Evolutionary conservation across 2,888 invertebrate genomes (phyloP), one percentile per base, ranked within the genome.

Genomic region (Agrotis ipsilon): DNA sequence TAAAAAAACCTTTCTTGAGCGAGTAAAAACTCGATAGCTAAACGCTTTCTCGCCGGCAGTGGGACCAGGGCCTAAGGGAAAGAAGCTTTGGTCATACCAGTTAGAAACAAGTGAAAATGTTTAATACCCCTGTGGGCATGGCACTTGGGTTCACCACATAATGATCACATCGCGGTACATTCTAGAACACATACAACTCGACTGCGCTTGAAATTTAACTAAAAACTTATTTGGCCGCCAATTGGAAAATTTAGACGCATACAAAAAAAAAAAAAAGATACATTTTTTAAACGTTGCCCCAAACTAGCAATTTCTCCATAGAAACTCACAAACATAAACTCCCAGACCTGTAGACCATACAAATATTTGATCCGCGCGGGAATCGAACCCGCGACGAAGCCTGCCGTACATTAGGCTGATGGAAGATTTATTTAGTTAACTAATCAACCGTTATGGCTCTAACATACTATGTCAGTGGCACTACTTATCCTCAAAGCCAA

Each of bases 1-100:
- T 32, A 32, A 32, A 32, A 32, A 32, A 32, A 32, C 27, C 5
- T 51, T 51, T 14, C 16, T 21, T 51, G 51, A 14, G 21, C 6
- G 49, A 57, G 1, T 1, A n/a, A 27, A 18, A 13, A 27, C 13
- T 55, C 27, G n/a, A 27, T 32, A 32, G 18, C 4, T n/a, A 57
- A n/a, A 39, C 19, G 19, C 16, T 39, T 39, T 2, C 19, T 39
- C 19, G 19, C 5, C 39, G 16, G 16, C 3, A 19, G 39, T 19
- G 9, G 57, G 19, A 39, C 16, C 32, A 5, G 19, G 19, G 39
- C 19, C 9, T 39, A 39, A 39, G 1, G 55, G 64, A 39, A 75
- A 61, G 80, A 85, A 81, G 79, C 85, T 88, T 88, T 88, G 89
- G 86, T 90, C 81, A 87, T 71, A 90, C 86, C 87, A 87, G 89